Conservation (phyloP, 64 coral and sea anemone genomes). For the Montipora cactus region DNA sequence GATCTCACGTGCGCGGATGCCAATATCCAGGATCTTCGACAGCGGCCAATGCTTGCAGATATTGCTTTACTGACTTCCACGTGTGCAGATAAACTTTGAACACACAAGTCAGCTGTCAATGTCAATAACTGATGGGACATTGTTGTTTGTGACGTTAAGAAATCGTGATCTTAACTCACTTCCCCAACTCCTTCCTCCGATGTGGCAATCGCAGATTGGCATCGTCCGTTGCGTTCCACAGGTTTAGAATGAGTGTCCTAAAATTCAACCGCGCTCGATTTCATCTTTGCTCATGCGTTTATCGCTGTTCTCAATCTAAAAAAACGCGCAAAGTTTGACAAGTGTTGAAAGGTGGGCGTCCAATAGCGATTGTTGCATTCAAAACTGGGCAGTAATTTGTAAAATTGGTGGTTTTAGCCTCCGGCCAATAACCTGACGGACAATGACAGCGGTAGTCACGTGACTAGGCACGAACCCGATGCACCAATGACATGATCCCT, state of each 20-base stretch:
- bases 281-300: constrained; percentile 74
- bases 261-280: constrained; percentile 52
- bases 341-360: constrained; percentile 81
- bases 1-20: constrained; percentile 20
- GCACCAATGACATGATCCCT: constrained; percentile 65
- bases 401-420: constrained; percentile 87
- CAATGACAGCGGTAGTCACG: constrained; percentile 93
- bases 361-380: constrained; percentile 92
- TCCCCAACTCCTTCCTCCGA: neutral
- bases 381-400: constrained; percentile 99
- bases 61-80: constrained; percentile 53
- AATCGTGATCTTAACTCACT: constrained; percentile 47
- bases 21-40: constrained; percentile 2
- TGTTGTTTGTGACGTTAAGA: constrained; percentile 63
- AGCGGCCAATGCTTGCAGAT: constrained; percentile 1
- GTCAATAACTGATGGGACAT: constrained; percentile 50
- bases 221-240: neutral
- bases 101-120: constrained; percentile 60
- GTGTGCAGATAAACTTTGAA: constrained; percentile 35
- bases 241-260: neutral
- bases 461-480: constrained; percentile 36
- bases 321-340: constrained; percentile 96
- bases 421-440: constrained; percentile 95
- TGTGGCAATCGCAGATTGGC: constrained; percentile 7
- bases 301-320: constrained; percentile 93